These are phyloP conservation scores for Callyntrura guangdongensis DNA, from an alignment of 2,888 invertebrate genomes.

Conservation along the genomic window DNA sequence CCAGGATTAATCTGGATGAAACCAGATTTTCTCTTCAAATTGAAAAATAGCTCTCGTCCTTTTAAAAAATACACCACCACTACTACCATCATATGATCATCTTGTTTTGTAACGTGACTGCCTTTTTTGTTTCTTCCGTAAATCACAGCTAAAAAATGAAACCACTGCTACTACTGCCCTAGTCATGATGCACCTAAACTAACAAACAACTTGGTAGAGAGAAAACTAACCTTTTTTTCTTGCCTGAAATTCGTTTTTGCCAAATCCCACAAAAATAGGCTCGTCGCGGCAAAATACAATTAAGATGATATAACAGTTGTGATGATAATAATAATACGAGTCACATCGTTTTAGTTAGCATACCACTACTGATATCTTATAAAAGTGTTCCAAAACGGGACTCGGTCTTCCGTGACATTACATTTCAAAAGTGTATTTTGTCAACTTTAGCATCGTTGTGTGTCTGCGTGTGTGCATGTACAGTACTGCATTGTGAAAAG, in stretches of 20 bases:
- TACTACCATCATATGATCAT: constrained; percentile 7
- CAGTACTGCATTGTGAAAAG: not conserved
- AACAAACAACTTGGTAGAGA: not conserved
- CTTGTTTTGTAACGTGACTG: constrained; percentile 19
- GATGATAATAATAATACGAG: not conserved
- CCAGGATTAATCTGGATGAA: constrained; percentile 57
- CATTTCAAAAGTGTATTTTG: constrained; percentile 66
- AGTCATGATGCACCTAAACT: no score
- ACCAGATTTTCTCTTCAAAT: constrained; percentile 62
- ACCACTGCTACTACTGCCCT: not conserved
- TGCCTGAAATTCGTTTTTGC: constrained; percentile 23
- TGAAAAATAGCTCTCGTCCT: constrained; percentile 51
- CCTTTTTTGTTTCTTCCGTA: constrained; percentile 21
- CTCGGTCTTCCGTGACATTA: constrained; percentile 75
- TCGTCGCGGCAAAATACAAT: constrained; percentile 46
- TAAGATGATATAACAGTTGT: constrained; percentile 19
- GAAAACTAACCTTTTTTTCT: constrained; percentile 39
- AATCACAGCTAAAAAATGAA: not conserved
- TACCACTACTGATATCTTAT: not conserved
- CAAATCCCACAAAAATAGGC: not conserved
- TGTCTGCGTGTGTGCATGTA: not conserved
- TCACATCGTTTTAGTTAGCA: not conserved
- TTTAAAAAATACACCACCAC: not conserved
- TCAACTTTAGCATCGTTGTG: constrained; percentile 28
- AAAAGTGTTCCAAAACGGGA: constrained; percentile 68